Conservation (phyloP, 2,888 invertebrate species). For the Plebejus argus region DNA sequence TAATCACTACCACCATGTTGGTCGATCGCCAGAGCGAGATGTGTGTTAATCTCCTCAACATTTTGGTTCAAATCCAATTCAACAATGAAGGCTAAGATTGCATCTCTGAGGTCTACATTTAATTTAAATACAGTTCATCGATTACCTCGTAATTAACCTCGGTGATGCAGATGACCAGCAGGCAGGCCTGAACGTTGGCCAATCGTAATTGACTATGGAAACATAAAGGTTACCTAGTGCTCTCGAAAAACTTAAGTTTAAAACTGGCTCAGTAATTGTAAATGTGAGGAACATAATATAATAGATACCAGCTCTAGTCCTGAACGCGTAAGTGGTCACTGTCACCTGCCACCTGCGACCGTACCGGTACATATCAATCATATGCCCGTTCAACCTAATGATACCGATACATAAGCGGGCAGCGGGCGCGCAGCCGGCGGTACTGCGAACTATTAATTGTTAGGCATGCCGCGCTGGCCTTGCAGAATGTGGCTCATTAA, state of each 20-base stretch:
- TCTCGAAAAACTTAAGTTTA: not conserved
- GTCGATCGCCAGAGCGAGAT: constrained; percentile 26
- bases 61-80: constrained; percentile 30
- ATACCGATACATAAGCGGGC: constrained; percentile 24
- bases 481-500: constrained; percentile 53
- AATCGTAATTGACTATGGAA: not conserved
- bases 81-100: constrained; percentile 1
- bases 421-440: not conserved
- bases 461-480: constrained; percentile 27
- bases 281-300: not conserved
- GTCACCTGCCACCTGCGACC: not conserved
- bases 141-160: not conserved
- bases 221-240: not conserved
- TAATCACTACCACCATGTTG: constrained; percentile 20
- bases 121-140: not conserved
- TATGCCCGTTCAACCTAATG: constrained; percentile 9
- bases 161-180: not conserved
- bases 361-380: constrained; percentile 5
- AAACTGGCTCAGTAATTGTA: not conserved
- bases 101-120: not conserved
- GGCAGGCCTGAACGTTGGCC: not conserved
- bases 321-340: not conserved
- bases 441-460: constrained; percentile 32
- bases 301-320: not conserved
- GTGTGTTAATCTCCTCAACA: not conserved